phyloP scores from a whole-genome alignment of 2,888 invertebrate genomes.

The Callyntrura sp. region DNA sequence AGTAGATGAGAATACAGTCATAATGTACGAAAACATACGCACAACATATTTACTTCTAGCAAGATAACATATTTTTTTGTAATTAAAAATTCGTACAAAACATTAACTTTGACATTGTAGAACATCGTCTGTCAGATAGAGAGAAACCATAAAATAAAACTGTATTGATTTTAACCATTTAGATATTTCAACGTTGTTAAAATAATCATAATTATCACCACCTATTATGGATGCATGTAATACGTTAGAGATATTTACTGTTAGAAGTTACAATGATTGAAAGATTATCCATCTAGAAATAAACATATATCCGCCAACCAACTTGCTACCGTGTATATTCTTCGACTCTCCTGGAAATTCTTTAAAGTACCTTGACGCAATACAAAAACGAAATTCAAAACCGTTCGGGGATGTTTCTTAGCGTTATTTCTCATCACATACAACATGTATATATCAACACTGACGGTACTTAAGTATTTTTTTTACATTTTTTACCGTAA shows the following conservation, averaged over 20 bases:
- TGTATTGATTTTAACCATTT: no score
- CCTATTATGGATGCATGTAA: neutral
- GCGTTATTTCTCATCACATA: neutral
- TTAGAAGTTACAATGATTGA: no score
- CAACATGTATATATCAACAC: neutral
- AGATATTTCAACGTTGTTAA: no score
- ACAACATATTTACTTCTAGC: neutral
- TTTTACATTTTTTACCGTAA: neutral
- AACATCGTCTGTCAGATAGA: neutral
- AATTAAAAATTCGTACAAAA: conserved; percentile 72
- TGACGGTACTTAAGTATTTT: neutral
- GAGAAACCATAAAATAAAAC: no score
- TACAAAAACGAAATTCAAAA: neutral
- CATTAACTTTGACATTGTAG: conserved; percentile 38
- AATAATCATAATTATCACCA: conserved; percentile 4
- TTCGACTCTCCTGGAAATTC: neutral
- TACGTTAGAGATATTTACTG: neutral
- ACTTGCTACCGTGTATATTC: neutral
- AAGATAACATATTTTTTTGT: conserved; percentile 20
- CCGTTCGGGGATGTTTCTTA: neutral
- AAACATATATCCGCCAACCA: neutral
- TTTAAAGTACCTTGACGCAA: conserved; percentile 63
- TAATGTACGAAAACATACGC: neutral
- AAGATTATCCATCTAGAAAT: neutral
- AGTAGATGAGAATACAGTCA: neutral